Evolutionary conservation across 2,797 vertebrate genomes (phyloP), one percentile per base, ranked within the genome.

Genomic region (Leptoclinus maculatus): DNA sequence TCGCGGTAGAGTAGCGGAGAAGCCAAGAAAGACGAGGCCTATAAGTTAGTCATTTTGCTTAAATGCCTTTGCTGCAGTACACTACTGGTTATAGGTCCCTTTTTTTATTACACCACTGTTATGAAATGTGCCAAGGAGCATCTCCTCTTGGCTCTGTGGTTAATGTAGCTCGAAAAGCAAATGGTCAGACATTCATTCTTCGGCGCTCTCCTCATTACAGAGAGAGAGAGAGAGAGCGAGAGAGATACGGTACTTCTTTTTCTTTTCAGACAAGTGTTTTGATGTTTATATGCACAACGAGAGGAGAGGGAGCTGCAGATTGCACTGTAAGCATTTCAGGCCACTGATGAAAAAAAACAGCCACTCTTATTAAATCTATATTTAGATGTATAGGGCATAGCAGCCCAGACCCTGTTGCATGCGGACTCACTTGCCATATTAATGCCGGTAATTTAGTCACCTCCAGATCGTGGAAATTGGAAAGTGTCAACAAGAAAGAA

Each of bases 151-250:
- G 84, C 90, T 88, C 82, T 76, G 85, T 90, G 93, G 75, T 92
- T 94, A 94, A 95, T 94, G 93, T 94, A 93, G 91, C 92, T 91
- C 81, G 80, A 93, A 93, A 92, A 92, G 91, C 88, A 93, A 93
- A 93, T 92, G 91, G 91, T 91, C 89, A 92, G 92, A 83, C 87
- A 91, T 91, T 90, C 85, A 74, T 87, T 88, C 87, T 80, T 83
- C 91, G 87, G 78, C 45, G 80, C 71, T 87, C 76, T 76, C 76
- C 91, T 93, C 92, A 92, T 94, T 94, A 94, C 80, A 75, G 78
- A 66, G 75, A 63, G 54, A 41, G 36, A 69, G 38, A 10, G 45
- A 64, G 69, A 39, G 25, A 57, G 66, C 60, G 25, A 67, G 67
- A 72, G 60, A 76, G 78, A 66, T 45, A 14, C 53, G 47, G 76